Percentiles rank a stretch among this genome's conserved stretches.
Evolutionary conservation across 2,113 vertebrate genomes (phyloP).

Genomic region (Daphoenositta chrysoptera): DNA sequence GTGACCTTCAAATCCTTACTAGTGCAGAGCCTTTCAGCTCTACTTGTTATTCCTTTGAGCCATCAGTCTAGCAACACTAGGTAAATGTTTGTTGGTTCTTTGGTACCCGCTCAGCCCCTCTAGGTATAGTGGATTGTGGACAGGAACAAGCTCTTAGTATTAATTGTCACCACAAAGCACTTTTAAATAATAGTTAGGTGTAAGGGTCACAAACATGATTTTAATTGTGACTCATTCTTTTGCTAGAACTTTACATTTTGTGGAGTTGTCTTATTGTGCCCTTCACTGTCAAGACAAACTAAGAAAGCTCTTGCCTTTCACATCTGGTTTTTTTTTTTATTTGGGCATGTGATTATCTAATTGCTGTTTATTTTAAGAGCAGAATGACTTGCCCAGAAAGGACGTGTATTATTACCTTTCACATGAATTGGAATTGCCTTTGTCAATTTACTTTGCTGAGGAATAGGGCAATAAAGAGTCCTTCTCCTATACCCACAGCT

Average conservation of each 20-base stretch:
- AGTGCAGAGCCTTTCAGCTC: neutral
- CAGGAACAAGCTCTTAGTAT: neutral
- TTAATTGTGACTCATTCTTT: neutral
- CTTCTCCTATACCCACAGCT: neutral
- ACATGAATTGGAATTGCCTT: neutral
- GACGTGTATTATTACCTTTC: neutral
- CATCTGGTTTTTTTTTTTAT: neutral
- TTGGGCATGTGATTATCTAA: neutral
- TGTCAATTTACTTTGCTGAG: neutral
- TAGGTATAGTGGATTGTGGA: neutral
- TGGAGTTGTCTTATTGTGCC: neutral
- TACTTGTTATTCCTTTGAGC: neutral
- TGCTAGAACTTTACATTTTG: neutral
- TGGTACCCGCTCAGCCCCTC: neutral
- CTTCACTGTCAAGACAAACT: neutral
- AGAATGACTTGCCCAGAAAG: neutral
- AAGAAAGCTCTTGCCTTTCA: neutral
- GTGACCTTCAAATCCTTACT: neutral
- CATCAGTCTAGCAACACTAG: neutral
- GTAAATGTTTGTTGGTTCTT: neutral
- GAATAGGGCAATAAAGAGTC: neutral
- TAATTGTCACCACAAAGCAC: neutral
- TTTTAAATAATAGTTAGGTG: neutral
- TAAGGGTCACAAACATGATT: neutral
- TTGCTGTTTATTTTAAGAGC: constrained; percentile 21